Evolutionary conservation across 37 sponge, comb jelly and placozoan genomes (phyloP).

Genomic region (Beroe forskalii): DNA sequence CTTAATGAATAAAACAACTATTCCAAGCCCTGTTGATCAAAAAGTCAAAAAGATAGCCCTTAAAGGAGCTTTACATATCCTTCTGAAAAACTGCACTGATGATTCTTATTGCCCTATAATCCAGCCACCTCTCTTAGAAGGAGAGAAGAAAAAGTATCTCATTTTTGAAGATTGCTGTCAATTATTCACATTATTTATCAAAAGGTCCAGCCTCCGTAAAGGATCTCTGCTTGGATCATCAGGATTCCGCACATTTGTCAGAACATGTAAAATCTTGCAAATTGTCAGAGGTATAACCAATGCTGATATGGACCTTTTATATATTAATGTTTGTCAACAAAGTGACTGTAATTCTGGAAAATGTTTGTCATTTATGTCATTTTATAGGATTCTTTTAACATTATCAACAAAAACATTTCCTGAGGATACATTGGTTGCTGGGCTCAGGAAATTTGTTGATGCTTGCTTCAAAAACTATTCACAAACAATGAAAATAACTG

Average conservation of each 20-base stretch:
- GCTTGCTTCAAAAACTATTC: conserved; percentile 1
- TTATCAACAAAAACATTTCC: background rate
- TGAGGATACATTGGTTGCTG: background rate
- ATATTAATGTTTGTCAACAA: conserved; percentile 39
- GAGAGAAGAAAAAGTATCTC: background rate
- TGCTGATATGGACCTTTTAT: conserved; percentile 39
- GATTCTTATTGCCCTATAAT: conserved; percentile 19
- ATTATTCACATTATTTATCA: conserved; percentile 16
- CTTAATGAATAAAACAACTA: background rate
- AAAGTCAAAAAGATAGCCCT: conserved; percentile 48
- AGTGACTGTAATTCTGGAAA: background rate
- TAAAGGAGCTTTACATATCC: conserved; percentile 51
- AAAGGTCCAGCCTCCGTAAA: conserved; percentile 21
- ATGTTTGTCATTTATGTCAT: conserved; percentile 33
- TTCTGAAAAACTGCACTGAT: background rate
- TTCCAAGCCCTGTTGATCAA: conserved; percentile 50
- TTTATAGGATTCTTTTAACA: conserved; percentile 23
- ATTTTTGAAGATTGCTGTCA: conserved; percentile 53
- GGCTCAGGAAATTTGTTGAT: conserved; percentile 7
- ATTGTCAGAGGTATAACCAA: conserved; percentile 20
- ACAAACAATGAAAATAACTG: background rate
- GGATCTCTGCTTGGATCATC: conserved; percentile 30
- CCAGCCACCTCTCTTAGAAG: background rate
- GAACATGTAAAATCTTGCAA: background rate
- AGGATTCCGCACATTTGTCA: conserved; percentile 26